Percentiles rank a stretch among this genome's conserved stretches.
These are phyloP conservation scores for Drosophila kanekoi DNA, from an alignment of 2,888 invertebrate species.

Conservation along the genomic window DNA sequence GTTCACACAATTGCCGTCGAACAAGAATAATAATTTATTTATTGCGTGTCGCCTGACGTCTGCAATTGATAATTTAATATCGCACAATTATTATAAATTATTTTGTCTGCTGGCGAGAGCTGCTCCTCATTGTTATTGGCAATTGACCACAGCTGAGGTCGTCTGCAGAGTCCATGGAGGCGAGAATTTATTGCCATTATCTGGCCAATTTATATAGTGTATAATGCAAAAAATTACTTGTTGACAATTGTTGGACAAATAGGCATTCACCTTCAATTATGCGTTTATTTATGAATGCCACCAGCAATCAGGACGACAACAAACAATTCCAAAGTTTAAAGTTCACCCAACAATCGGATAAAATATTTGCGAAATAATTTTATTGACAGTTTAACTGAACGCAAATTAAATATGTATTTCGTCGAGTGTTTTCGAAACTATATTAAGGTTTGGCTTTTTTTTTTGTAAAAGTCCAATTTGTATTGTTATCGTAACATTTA, in stretches of 20 bases:
- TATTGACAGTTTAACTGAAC: not conserved
- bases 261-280: slow-evolving; percentile 35
- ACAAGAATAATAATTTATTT: slow-evolving; percentile 63
- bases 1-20: slow-evolving; percentile 49
- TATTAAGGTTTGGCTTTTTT: no score
- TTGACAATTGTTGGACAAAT: slow-evolving; percentile 46
- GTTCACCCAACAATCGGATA: not conserved
- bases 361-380: not conserved
- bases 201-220: slow-evolving; percentile 38
- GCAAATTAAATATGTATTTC: no score
- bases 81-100: slow-evolving; percentile 73
- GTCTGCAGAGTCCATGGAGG: slow-evolving; percentile 28
- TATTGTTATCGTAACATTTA: not conserved
- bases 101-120: slow-evolving; percentile 47
- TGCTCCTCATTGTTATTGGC: slow-evolving; percentile 34
- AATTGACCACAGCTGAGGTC: slow-evolving; percentile 24
- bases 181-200: slow-evolving; percentile 55
- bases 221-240: slow-evolving; percentile 17
- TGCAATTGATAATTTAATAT: slow-evolving; percentile 78
- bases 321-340: slow-evolving; percentile 19
- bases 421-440: no score
- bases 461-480: not conserved
- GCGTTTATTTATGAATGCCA: slow-evolving; percentile 33
- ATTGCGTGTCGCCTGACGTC: slow-evolving; percentile 55
- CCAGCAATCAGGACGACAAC: slow-evolving; percentile 7